These are phyloP conservation scores for Rhyacophila evoluta DNA, from an alignment of 2,888 invertebrate genomes.

Conservation along the genomic window DNA sequence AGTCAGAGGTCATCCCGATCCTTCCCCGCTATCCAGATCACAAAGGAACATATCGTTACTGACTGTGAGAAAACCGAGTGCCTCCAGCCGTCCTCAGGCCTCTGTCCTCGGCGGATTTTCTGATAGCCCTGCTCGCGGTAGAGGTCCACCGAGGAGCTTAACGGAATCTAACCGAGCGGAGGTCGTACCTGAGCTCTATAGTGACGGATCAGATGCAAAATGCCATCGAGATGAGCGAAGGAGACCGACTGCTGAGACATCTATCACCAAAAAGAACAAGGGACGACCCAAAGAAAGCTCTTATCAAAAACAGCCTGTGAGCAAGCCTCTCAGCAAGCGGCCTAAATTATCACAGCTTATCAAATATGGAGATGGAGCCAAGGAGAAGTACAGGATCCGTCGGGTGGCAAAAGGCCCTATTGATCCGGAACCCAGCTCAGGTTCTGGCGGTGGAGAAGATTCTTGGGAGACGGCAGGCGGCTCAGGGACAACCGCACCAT, in stretches of 20 bases:
- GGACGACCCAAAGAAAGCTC: conserved; percentile 32
- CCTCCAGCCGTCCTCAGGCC: conserved; percentile 39
- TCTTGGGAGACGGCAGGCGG: conserved; percentile 57
- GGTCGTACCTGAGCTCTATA: not conserved
- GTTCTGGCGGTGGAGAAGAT: conserved; percentile 62
- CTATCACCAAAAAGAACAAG: conserved; percentile 28
- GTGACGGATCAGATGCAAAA: conserved; percentile 32
- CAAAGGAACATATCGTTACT: conserved; percentile 51
- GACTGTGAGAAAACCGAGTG: conserved; percentile 49
- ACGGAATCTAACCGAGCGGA: conserved; percentile 47
- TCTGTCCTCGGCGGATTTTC: not conserved
- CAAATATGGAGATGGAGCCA: conserved; percentile 51
- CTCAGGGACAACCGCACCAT: conserved; percentile 57
- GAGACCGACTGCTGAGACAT: conserved; percentile 28
- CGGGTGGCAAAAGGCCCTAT: conserved; percentile 61
- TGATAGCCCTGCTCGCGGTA: conserved; percentile 33
- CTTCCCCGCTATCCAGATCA: conserved; percentile 41
- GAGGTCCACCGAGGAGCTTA: conserved; percentile 37
- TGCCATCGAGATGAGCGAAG: conserved; percentile 36
- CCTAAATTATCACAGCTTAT: conserved; percentile 52
- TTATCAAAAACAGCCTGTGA: conserved; percentile 49
- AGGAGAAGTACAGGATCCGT: conserved; percentile 48
- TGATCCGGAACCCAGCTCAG: conserved; percentile 63
- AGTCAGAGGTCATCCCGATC: conserved; percentile 42
- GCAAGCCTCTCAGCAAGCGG: conserved; percentile 48